Base-by-base conservation (phyloP, 2,888 invertebrate species). In the Tinea pellionella region DNA sequence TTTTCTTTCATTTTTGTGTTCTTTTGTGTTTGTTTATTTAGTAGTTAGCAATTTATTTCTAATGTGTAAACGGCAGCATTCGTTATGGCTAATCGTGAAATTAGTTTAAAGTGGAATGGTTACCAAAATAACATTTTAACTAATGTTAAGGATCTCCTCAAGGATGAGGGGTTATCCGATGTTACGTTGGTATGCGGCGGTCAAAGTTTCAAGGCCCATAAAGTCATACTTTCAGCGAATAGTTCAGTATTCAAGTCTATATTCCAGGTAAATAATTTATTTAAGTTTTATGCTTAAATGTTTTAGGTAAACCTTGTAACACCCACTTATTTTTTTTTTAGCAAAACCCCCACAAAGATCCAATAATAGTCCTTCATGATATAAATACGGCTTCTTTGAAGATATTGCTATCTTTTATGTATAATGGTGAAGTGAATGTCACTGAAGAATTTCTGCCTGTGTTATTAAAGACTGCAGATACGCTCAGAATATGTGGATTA, bases 311-410 rank as follows among this genome's bases (percentile, higher is more conserved):
- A 9, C 24, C 32, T 47, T 30, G 9, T 15, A 8, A 42, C 42
- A 42, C 12, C 42, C 9, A 47, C 15, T 15, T 9, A 15, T 47
- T 13, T 57, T 70, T 62, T 75, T 89, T 86, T 63, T 77, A 92
- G 92, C 90, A 91, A 77, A 92, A 92, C 87, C 92, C 92, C 72
- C 91, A 91, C 81, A 91, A 90, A 71, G 91, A 92, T 87, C 92
- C 92, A 66, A 92, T 93, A 75, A 91, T 93, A 81, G 92, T 93
- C 68, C 88, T 93, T 62, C 90, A 92, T 76, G 92, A 92, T 81
- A 91, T 92, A 67, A 89, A 90, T 72, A 90, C 90, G 65, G 88
- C 88, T 64, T 92, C 92, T 68, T 77, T 93, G 69, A 89, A 89
- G 67, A 90, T 91, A 29, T 73, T 92, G 58, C 80, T 93, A 64